Evolutionary conservation across 92 coral and sea anemone genomes (phyloP).

Genomic region (Chrysogorgia sp.): DNA sequence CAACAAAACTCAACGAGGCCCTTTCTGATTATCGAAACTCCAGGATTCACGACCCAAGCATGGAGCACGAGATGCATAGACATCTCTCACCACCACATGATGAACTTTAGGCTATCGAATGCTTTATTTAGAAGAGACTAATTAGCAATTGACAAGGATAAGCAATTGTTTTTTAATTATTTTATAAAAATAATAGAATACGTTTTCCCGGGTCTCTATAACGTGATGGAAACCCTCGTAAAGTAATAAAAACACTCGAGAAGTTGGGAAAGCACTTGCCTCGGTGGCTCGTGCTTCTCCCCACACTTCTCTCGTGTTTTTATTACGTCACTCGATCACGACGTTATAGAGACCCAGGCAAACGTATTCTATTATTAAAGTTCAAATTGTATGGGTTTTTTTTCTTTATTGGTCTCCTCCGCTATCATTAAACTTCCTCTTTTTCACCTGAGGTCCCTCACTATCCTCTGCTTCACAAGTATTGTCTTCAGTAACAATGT

Average conservation of each 20-base stretch:
- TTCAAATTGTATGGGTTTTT: neutral
- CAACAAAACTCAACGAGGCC: slow-evolving; percentile 36
- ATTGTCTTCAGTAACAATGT: neutral
- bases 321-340: too few species aligned
- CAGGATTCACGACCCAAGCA: slow-evolving; percentile 76
- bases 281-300: too few species aligned
- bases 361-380: too few species aligned
- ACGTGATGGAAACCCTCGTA: too few species aligned
- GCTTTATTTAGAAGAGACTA: neutral
- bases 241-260: too few species aligned
- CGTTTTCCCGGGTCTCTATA: too few species aligned
- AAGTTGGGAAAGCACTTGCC: too few species aligned
- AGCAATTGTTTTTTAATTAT: too few species aligned
- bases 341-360: too few species aligned
- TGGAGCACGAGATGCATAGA: slow-evolving; percentile 77
- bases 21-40: slow-evolving; percentile 70
- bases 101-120: slow-evolving; percentile 56
- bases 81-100: slow-evolving; percentile 71
- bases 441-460: neutral
- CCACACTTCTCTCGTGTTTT: too few species aligned
- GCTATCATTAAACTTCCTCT: neutral
- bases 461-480: neutral
- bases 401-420: neutral
- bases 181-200: too few species aligned
- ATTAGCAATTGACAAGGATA: too few species aligned